Evolutionary conservation across 2,113 vertebrate genomes (phyloP).

Genomic region (Phoenicopterus ruber): DNA sequence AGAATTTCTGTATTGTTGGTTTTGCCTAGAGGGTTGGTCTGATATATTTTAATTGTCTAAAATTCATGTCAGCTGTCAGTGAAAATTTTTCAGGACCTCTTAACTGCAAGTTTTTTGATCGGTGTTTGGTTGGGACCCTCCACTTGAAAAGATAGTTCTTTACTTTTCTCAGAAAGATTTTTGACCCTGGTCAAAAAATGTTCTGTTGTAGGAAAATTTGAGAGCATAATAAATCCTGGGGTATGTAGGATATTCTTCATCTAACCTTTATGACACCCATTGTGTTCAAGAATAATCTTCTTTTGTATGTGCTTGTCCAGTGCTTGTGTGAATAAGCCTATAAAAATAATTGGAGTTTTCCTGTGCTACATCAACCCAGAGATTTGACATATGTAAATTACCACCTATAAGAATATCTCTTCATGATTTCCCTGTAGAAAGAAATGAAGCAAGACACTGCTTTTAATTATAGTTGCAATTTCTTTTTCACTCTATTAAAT

Average conservation of each 20-base stretch:
- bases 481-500: neutral
- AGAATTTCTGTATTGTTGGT: neutral
- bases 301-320: neutral
- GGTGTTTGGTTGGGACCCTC: neutral
- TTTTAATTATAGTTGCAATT: constrained; percentile 17
- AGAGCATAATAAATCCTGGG: neutral
- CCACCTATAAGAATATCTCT: neutral
- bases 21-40: neutral
- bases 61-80: neutral
- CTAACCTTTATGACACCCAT: neutral
- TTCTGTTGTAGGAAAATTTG: neutral
- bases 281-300: neutral
- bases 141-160: neutral
- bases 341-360: neutral
- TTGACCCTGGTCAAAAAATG: neutral
- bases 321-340: neutral
- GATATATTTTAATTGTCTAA: neutral
- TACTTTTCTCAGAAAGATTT: neutral
- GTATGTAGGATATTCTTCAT: neutral
- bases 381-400: neutral
- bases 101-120: neutral
- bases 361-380: neutral
- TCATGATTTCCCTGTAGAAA: neutral
- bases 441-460: neutral
- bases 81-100: neutral